Evolutionary conservation across 2,113 vertebrate species (phyloP), one percentile per base, ranked within the genome.

Genomic region (Tiliqua scincoides): DNA sequence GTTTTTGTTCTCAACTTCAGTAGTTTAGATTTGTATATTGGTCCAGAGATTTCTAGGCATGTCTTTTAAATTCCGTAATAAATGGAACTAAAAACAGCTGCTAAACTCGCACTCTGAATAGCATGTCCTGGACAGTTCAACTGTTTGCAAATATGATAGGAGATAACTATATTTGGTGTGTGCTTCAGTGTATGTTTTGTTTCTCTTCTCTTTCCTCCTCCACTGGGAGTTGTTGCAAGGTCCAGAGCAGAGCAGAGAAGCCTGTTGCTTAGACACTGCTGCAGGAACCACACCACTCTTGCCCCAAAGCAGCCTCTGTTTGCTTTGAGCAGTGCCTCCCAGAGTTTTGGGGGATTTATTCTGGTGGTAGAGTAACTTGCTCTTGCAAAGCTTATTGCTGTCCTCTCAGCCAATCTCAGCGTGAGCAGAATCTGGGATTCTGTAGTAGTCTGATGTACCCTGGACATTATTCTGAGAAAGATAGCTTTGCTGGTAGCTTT

Each of bases 191-290:
- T 35, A 30, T 74, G 1, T 65, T 86, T 48, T 63, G 37, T 80
- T 52, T 43, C 15, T 8, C 70, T 17, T 21, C n/a, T 32, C n/a
- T n/a, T n/a, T 21, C 27, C 1, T 14, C 37, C 70, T 48, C 59
- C 68, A 20, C n/a, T 79, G 52, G 48, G 37, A 30, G 57, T n/a
- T 78, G 52, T 82, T 35, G 72, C 79, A 68, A 43, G 63, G 12
- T 63, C 65, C 40, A 73, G 67, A 63, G 11, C 48, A 37, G 30
- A 74, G 68, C 63, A 72, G 40, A 23, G 67, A 32, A 27, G 9
- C 20, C 30, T 14, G 74, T 78, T 88, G 40, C 81, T 79, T 79
- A 52, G 65, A 30, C 71, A 88, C 81, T 27, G n/a, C 54, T 35
- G 4, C 65, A 15, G 67, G 59, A 88, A 37, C 18, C 43, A 27